Conservation (phyloP, 2,888 invertebrate genomes). For the Brenthis daphne region DNA sequence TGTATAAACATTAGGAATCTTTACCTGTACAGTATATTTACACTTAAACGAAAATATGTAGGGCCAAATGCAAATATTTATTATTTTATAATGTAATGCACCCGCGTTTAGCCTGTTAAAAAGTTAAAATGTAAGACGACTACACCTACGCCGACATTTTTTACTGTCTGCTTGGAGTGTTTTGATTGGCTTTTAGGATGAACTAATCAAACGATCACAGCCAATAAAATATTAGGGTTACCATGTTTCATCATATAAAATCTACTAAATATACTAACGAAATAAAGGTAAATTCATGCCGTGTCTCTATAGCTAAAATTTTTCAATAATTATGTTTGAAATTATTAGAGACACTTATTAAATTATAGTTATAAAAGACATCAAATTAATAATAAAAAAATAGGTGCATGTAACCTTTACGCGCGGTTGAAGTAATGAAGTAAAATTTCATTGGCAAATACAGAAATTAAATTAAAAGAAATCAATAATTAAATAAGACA, state of each 20-base stretch:
- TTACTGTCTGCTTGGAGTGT: constrained; percentile 65
- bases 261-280: background rate
- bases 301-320: no score
- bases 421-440: no score
- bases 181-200: constrained; percentile 55
- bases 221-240: constrained; percentile 14
- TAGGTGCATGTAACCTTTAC: no score
- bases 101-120: constrained; percentile 54
- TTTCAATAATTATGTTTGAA: no score
- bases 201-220: constrained; percentile 19
- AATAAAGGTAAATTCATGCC: no score
- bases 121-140: constrained; percentile 52
- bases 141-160: constrained; percentile 74
- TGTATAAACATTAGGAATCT: constrained; percentile 34
- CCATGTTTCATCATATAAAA: constrained; percentile 4
- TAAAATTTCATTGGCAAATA: no score
- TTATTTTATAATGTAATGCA: constrained; percentile 46
- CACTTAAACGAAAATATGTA: constrained; percentile 25
- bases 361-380: no score
- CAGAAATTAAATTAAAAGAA: no score
- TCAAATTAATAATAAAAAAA: no score
- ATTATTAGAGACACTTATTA: no score
- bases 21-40: constrained; percentile 48
- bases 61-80: constrained; percentile 25
- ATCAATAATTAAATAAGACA: no score